Evolutionary conservation across 2,888 invertebrate species (phyloP).

Genomic region (Stenodema calcarata): DNA sequence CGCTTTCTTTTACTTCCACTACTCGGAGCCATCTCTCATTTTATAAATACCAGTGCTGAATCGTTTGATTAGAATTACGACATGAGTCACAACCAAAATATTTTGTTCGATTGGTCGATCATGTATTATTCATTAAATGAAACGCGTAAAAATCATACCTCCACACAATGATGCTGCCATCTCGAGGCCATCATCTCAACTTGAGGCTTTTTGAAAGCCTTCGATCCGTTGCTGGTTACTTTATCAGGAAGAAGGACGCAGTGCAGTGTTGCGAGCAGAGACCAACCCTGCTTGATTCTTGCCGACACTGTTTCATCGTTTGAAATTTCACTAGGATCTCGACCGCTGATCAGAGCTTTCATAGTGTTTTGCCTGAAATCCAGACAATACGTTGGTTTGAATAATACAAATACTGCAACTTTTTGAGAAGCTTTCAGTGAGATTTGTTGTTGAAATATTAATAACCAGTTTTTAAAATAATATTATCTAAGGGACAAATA

Average conservation of each 20-base stretch:
- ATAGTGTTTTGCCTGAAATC: conserved; percentile 59
- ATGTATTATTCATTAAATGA: no score
- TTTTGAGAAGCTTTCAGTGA: no score
- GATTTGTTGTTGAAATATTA: no score
- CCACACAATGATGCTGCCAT: conserved; percentile 98
- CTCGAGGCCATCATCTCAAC: conserved; percentile 96
- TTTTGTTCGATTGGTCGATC: no score
- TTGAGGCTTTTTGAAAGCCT: conserved; percentile 89
- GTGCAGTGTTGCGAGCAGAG: conserved; percentile 91
- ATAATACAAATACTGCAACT: no score
- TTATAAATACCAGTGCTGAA: no score
- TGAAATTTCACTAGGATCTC: conserved; percentile 50
- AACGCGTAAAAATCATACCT: conserved; percentile 70
- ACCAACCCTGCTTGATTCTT: conserved; percentile 97
- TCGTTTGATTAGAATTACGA: no score
- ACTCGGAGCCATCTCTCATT: no score
- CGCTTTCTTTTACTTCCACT: no score
- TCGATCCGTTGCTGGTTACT: conserved; percentile 73
- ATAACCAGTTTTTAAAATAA: no score
- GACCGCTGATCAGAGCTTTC: conserved; percentile 39
- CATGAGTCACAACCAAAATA: no score
- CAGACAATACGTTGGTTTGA: neutral
- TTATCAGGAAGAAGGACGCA: conserved; percentile 95
- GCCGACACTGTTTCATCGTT: conserved; percentile 83
- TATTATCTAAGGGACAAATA: no score